Percentiles rank a stretch among this genome's conserved stretches.
These are phyloP conservation scores for Tethea ocularis DNA, from an alignment of 2,888 invertebrate genomes.

Conservation along the genomic window DNA sequence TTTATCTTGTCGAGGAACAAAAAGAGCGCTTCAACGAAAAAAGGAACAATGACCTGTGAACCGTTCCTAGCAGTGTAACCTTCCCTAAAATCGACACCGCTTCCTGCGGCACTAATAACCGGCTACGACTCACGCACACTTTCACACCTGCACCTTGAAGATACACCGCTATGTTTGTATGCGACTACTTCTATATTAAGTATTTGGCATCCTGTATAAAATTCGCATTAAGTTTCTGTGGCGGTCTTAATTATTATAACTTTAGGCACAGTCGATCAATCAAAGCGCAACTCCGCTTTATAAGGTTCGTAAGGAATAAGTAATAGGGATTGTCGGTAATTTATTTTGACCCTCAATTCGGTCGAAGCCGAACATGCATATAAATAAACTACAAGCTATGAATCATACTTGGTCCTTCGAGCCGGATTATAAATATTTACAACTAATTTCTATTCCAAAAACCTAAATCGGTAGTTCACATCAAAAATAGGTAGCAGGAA, in stretches of 20 bases:
- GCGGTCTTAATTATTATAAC: neutral
- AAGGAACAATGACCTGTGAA: slow-evolving; percentile 80
- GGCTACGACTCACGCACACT: slow-evolving; percentile 56
- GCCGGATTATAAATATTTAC: slow-evolving; percentile 38
- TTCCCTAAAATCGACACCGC: slow-evolving; percentile 79
- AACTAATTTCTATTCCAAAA: slow-evolving; percentile 15
- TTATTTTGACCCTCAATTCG: slow-evolving; percentile 47
- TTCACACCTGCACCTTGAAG: slow-evolving; percentile 13
- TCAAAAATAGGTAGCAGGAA: slow-evolving; percentile 21
- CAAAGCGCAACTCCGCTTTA: slow-evolving; percentile 42
- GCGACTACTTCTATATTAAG: slow-evolving; percentile 17
- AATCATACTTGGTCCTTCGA: slow-evolving; percentile 28
- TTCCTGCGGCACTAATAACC: slow-evolving; percentile 73
- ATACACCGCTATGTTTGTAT: slow-evolving; percentile 12
- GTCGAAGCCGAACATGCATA: slow-evolving; percentile 24
- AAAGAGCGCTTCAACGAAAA: slow-evolving; percentile 64
- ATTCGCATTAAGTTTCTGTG: slow-evolving; percentile 7
- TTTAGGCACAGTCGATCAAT: slow-evolving; percentile 31
- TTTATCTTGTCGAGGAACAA: slow-evolving; percentile 66
- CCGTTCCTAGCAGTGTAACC: slow-evolving; percentile 70
- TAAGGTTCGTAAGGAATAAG: slow-evolving; percentile 52
- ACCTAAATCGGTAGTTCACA: neutral
- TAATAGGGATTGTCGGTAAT: slow-evolving; percentile 58
- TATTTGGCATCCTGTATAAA: slow-evolving; percentile 12
- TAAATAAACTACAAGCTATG: slow-evolving; percentile 10